A percentile compares a stretch with the other conserved stretches of the same genome.
Evolutionary conservation across 2,797 vertebrate genomes (phyloP).

Genomic region (Propithecus deckenii): DNA sequence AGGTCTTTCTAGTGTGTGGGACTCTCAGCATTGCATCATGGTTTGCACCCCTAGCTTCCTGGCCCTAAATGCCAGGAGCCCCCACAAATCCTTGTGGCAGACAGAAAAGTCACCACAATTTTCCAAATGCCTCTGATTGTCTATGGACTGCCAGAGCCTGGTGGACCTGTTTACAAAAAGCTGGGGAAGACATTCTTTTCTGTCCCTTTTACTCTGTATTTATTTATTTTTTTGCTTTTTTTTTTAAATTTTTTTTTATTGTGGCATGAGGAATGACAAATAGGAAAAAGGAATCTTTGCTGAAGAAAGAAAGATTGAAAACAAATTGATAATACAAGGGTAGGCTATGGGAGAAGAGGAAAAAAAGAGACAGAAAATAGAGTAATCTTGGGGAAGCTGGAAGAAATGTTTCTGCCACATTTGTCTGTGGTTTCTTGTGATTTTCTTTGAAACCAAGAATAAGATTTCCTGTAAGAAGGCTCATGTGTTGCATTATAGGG

Average conservation of each 20-base stretch:
- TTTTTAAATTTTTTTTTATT: background rate
- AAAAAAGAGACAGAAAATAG: background rate
- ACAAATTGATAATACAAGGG: background rate
- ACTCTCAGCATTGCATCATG: background rate
- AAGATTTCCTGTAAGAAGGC: background rate
- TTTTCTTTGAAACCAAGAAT: constrained; percentile 28
- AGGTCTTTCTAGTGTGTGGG: background rate
- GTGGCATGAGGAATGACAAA: background rate
- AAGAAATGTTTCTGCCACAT: background rate
- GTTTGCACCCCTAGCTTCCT: constrained; percentile 27
- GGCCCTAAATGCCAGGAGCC: constrained; percentile 35
- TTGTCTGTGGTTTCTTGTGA: background rate
- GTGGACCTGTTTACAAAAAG: constrained; percentile 10
- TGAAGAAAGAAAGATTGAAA: background rate
- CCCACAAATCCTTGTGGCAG: background rate
- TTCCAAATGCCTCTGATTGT: constrained; percentile 22
- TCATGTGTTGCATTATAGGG: background rate
- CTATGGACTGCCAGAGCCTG: background rate
- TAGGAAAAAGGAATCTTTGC: background rate
- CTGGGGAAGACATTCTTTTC: background rate
- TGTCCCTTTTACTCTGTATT: background rate
- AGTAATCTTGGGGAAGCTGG: background rate
- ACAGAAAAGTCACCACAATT: background rate
- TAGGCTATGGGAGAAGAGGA: background rate
- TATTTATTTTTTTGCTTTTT: background rate